Evolutionary conservation across 2,113 vertebrate species (phyloP).

Genomic region (Megaleporinus macrocephalus): DNA sequence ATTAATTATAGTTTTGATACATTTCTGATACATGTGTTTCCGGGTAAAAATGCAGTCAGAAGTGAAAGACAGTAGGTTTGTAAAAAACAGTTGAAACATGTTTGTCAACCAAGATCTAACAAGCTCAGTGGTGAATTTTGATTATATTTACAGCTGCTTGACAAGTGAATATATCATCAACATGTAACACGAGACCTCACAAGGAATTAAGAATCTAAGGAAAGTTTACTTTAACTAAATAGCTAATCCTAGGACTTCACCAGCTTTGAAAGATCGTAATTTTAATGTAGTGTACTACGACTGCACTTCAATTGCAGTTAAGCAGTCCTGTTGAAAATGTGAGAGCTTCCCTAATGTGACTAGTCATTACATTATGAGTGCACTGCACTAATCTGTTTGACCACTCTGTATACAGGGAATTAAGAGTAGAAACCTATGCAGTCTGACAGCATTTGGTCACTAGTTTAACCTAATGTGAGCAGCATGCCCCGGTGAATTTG

Average conservation of each 20-base stretch:
- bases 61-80: neutral
- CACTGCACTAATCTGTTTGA: neutral
- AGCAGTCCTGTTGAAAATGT: neutral
- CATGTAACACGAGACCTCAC: too few species aligned
- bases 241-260: too few species aligned
- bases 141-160: too few species aligned
- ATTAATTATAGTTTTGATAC: neutral
- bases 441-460: neutral
- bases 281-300: neutral
- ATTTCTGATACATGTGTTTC: neutral
- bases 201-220: too few species aligned
- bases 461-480: constrained; percentile 14
- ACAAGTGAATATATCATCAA: too few species aligned
- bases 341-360: neutral
- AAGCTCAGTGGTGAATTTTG: too few species aligned
- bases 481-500: neutral
- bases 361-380: neutral
- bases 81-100: neutral
- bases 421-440: constrained; percentile 8
- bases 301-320: neutral
- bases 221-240: too few species aligned
- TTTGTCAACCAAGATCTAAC: too few species aligned
- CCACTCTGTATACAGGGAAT: neutral
- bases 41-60: neutral
- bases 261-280: neutral